Conservation (phyloP, 2,888 invertebrate genomes). For the Psylliodes chrysocephalus region DNA sequence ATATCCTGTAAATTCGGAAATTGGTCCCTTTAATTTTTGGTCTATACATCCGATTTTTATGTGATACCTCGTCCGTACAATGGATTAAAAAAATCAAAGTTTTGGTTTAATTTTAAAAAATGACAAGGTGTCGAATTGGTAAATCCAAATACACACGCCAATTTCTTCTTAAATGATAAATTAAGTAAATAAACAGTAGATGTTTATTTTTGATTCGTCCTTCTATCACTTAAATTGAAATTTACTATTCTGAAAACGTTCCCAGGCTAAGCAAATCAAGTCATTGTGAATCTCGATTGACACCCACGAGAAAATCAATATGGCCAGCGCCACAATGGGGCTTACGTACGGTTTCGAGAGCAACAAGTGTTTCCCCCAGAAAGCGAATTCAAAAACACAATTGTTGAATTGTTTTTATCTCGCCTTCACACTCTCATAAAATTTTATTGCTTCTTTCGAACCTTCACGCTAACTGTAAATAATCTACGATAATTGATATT, state of each 20-base stretch:
- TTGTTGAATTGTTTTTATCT: slow-evolving; percentile 15
- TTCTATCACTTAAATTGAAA: slow-evolving; percentile 4
- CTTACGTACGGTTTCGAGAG: slow-evolving; percentile 18
- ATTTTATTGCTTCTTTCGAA: not conserved
- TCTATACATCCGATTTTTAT: no score
- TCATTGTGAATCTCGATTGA: slow-evolving; percentile 10
- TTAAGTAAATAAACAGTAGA: not conserved
- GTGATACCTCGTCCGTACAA: no score
- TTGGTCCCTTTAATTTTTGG: no score
- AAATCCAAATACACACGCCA: no score
- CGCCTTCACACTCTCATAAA: not conserved
- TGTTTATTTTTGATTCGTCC: not conserved
- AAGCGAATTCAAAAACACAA: slow-evolving; percentile 5
- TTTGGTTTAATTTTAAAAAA: no score
- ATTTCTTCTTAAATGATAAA: no score
- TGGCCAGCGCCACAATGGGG: slow-evolving; percentile 27
- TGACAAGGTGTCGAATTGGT: no score
- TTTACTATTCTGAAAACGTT: slow-evolving; percentile 17
- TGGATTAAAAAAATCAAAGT: no score
- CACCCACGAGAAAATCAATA: slow-evolving; percentile 28
- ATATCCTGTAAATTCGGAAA: no score
- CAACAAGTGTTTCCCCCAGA: slow-evolving; percentile 16
- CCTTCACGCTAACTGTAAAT: not conserved
- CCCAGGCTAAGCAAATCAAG: slow-evolving; percentile 21
- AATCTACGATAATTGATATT: no score